These are phyloP conservation scores for Dipodomys stephensi DNA, from an alignment of 2,113 vertebrate genomes.

Conservation along the genomic window DNA sequence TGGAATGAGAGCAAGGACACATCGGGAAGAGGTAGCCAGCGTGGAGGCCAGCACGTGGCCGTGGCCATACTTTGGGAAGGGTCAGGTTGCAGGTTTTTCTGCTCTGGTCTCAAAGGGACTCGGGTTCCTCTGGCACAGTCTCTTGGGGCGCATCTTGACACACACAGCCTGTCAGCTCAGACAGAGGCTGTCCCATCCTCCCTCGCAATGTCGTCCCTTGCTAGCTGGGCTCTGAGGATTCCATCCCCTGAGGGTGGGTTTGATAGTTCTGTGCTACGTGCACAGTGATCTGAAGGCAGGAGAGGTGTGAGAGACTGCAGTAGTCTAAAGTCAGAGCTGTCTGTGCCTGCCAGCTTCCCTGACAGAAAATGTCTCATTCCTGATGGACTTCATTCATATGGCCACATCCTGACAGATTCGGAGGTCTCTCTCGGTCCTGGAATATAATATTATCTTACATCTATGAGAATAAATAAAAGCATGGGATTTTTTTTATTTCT, in stretches of 20 bases:
- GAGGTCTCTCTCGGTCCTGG: not conserved
- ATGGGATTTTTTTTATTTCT: not conserved
- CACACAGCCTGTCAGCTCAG: not conserved
- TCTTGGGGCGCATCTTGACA: not conserved
- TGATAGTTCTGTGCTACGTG: not conserved
- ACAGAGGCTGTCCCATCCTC: not conserved
- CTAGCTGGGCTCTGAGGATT: not conserved
- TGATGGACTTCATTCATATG: constrained; percentile 14
- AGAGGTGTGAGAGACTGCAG: not conserved
- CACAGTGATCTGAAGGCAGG: constrained; percentile 31
- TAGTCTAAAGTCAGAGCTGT: not conserved
- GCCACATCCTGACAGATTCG: not conserved
- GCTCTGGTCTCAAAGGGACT: not conserved
- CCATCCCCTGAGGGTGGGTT: not conserved
- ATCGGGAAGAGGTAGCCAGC: not conserved
- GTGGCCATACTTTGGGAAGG: not conserved
- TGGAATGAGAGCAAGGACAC: not conserved
- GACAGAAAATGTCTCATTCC: not conserved
- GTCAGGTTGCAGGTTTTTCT: not conserved
- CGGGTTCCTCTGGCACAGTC: not conserved
- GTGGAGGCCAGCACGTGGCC: not conserved
- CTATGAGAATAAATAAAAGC: not conserved
- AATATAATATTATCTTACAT: not conserved
- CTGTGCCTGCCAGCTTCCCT: not conserved
- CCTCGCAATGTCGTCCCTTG: fast-evolving